Percentiles rank a stretch among this genome's conserved stretches.
These are phyloP conservation scores for Conus ventricosus DNA, from an alignment of 1,140 invertebrate species.

Conservation along the genomic window DNA sequence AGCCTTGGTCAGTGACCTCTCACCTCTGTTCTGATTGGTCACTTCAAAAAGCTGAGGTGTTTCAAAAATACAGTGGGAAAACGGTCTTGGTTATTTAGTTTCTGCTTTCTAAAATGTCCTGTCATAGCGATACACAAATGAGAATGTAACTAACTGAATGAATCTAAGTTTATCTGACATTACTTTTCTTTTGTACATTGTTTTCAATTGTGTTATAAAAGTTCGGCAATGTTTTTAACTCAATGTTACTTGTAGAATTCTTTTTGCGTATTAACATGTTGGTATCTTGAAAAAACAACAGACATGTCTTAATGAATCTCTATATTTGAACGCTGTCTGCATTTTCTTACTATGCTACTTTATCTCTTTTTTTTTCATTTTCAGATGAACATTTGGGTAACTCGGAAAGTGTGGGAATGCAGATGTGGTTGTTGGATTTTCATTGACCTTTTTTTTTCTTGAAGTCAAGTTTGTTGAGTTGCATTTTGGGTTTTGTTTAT, in stretches of 20 bases:
- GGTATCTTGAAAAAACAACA: too few relatives aligned
- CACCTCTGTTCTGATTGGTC: conserved; percentile 17
- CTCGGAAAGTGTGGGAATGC: conserved; percentile 16
- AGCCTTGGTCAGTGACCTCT: conserved; percentile 16
- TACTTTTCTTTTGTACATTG: too few relatives aligned
- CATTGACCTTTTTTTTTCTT: neutral
- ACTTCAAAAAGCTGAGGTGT: conserved; percentile 8
- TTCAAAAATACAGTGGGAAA: neutral
- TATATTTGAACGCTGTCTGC: neutral
- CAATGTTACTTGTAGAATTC: neutral
- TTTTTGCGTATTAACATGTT: too few relatives aligned
- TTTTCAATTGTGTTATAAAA: too few relatives aligned
- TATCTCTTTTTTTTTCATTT: conserved; percentile 9
- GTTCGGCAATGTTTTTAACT: neutral
- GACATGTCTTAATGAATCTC: too few relatives aligned
- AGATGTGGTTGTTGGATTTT: conserved; percentile 11
- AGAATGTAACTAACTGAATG: too few relatives aligned
- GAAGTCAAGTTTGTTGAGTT: neutral
- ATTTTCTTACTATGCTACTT: neutral
- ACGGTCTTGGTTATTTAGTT: too few relatives aligned
- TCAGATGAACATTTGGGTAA: conserved; percentile 34
- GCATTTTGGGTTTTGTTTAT: neutral
- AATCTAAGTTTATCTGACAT: too few relatives aligned
- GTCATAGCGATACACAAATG: too few relatives aligned
- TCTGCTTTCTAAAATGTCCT: too few relatives aligned